Evolutionary conservation across 2,888 invertebrate genomes (phyloP).

Genomic region (Rotaria macrura): DNA sequence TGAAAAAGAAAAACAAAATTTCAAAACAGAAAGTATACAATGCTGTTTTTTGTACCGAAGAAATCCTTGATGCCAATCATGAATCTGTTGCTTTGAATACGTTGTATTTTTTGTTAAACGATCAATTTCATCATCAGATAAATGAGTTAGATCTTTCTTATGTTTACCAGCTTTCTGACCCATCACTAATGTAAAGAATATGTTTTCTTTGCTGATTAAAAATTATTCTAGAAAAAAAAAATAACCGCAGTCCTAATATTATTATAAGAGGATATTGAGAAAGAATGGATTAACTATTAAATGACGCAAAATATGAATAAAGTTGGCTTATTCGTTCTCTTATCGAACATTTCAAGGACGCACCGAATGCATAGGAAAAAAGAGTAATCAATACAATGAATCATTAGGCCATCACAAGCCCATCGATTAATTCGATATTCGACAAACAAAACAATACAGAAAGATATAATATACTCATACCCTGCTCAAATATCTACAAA

Average conservation of each 20-base stretch:
- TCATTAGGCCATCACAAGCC: not conserved
- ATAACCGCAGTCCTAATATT: not conserved
- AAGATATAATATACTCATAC: not conserved
- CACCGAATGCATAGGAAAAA: not conserved
- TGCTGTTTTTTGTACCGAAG: not conserved
- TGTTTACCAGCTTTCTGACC: not conserved
- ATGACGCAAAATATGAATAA: not conserved
- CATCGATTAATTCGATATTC: not conserved
- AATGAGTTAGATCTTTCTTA: not conserved
- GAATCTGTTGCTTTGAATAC: not conserved
- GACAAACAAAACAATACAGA: not conserved
- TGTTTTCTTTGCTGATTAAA: not conserved
- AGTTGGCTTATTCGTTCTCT: not conserved
- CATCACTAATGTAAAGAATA: not conserved
- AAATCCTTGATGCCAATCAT: slow-evolving; percentile 15
- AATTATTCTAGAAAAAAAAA: not conserved
- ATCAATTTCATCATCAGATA: not conserved
- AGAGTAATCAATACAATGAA: not conserved
- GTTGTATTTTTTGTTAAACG: slow-evolving; percentile 8
- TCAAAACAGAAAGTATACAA: too few species aligned
- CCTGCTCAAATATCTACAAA: not conserved
- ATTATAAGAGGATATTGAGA: not conserved
- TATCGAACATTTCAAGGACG: not conserved
- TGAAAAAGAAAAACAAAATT: not conserved
- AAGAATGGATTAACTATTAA: not conserved